phyloP scores from a whole-genome alignment of 2,888 invertebrate genomes.

The Netelia fuscicornis region DNA sequence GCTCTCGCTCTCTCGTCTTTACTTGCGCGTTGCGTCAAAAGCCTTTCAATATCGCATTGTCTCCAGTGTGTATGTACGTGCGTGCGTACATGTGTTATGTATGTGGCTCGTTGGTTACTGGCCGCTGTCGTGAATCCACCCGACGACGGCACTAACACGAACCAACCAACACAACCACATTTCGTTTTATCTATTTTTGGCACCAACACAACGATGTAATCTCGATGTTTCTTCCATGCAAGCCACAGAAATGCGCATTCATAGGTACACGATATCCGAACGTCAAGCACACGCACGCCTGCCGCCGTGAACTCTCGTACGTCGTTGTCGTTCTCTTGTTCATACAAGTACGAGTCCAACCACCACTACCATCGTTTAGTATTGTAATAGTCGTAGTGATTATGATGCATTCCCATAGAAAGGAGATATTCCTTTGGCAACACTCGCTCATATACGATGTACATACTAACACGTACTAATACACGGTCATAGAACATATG shows the following conservation, averaged over 20 bases:
- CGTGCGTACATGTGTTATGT: background rate
- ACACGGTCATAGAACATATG: conserved; percentile 4
- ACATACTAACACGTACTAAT: conserved; percentile 14
- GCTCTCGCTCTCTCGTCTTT: conserved; percentile 33
- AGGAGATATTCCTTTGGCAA: background rate
- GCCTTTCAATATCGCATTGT: conserved; percentile 65
- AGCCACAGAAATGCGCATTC: background rate
- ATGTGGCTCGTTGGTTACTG: conserved; percentile 16
- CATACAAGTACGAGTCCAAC: background rate
- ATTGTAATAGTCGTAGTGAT: background rate
- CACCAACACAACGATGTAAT: conserved; percentile 61
- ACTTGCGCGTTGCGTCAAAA: conserved; percentile 46
- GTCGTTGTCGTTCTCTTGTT: background rate
- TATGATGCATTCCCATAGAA: conserved; percentile 27
- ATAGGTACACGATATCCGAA: background rate
- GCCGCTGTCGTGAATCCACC: conserved; percentile 48
- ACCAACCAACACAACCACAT: conserved; percentile 58
- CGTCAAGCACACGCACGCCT: conserved; percentile 10
- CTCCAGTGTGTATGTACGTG: conserved; percentile 36
- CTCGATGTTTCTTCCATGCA: conserved; percentile 22
- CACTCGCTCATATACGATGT: conserved; percentile 11
- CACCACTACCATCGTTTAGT: background rate
- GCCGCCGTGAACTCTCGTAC: background rate
- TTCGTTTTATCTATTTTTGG: conserved; percentile 78
- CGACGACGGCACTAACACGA: conserved; percentile 45